phyloP scores from a whole-genome alignment of 2,113 vertebrate species.

The Salminus brasiliensis region DNA sequence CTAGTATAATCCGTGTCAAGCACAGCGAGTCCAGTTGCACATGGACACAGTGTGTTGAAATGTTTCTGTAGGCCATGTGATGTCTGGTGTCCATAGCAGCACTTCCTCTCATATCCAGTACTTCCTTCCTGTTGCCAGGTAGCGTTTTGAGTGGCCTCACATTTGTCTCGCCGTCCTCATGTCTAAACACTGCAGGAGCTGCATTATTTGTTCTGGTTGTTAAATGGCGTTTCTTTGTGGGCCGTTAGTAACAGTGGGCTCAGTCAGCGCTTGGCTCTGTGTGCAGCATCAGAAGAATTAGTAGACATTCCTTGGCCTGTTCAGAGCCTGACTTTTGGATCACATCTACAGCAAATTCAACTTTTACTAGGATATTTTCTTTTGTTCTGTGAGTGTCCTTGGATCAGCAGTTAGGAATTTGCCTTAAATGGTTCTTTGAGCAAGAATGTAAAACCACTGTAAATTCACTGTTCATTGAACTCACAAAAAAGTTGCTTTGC shows the following conservation, averaged over 20 bases:
- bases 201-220: not conserved
- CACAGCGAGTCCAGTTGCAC: not conserved
- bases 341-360: not conserved
- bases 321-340: not conserved
- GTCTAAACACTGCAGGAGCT: not conserved
- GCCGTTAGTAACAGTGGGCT: not conserved
- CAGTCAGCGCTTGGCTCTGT: not conserved
- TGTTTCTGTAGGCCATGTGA: slow-evolving; percentile 50
- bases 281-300: not conserved
- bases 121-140: not conserved
- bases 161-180: too few relatives aligned
- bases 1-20: not conserved
- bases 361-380: not conserved
- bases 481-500: too few relatives aligned
- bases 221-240: not conserved
- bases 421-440: too few relatives aligned
- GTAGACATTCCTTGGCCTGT: slow-evolving; percentile 23
- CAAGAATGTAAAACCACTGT: too few relatives aligned
- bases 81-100: not conserved
- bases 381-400: not conserved
- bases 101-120: not conserved
- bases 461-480: too few relatives aligned
- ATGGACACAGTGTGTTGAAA: slow-evolving; percentile 14
- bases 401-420: not conserved
- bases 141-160: not conserved